phyloP scores from a whole-genome alignment of 1,140 invertebrate species.

The Philaenus spumarius region DNA sequence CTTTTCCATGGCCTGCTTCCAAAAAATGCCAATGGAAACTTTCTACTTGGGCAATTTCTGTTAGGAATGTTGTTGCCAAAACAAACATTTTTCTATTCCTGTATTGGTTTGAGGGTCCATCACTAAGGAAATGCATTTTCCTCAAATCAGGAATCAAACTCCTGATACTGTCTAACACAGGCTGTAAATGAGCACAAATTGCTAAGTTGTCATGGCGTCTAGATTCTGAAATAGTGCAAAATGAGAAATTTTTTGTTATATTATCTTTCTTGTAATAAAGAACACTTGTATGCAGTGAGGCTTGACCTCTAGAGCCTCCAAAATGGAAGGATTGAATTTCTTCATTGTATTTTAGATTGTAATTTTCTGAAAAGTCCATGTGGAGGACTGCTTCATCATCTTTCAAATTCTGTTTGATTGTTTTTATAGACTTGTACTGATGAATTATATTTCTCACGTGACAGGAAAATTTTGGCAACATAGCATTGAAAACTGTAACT shows the following conservation, averaged over 20 bases:
- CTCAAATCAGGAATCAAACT: no score
- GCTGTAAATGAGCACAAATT: slow-evolving; percentile 17
- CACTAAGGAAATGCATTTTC: no score
- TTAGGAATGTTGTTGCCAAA: no score
- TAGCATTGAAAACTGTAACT: no score
- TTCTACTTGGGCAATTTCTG: no score
- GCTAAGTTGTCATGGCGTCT: slow-evolving; percentile 13
- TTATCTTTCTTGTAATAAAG: background rate
- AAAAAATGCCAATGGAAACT: slow-evolving; percentile 40
- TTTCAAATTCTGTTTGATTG: background rate
- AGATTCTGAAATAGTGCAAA: slow-evolving; percentile 18
- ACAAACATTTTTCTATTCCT: no score
- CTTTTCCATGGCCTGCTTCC: slow-evolving; percentile 43
- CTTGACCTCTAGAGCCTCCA: background rate
- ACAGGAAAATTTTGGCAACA: no score
- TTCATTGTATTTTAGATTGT: background rate
- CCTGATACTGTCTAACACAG: no score
- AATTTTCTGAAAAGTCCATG: background rate
- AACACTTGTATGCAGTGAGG: background rate
- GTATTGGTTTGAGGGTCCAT: no score
- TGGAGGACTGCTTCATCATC: background rate
- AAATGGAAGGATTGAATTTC: background rate
- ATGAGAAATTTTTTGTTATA: slow-evolving; percentile 14
- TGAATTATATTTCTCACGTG: no score
- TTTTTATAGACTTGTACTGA: no score